Evolutionary conservation across 2,888 invertebrate species (phyloP).

Genomic region (Drosophila paucipuncta): DNA sequence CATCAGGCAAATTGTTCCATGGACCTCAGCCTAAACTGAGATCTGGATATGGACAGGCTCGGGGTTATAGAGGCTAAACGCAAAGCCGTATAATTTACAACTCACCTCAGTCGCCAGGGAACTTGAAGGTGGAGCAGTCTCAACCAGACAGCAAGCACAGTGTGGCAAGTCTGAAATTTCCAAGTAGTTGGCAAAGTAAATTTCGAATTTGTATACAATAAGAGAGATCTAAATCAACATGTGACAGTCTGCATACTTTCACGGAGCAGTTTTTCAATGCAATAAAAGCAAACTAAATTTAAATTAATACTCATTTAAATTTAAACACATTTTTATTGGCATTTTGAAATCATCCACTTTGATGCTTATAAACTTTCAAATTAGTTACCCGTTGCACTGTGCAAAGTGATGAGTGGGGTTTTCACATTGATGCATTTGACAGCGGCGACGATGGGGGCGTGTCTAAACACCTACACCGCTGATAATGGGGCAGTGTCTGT

Average conservation of each 20-base stretch:
- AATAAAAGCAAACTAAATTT: background rate
- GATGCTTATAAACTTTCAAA: background rate
- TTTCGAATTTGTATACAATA: background rate
- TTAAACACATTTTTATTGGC: background rate
- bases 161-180: constrained; percentile 5
- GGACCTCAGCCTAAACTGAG: background rate
- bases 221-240: too few relatives aligned
- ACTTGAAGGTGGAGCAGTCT: constrained; percentile 20
- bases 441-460: constrained; percentile 58
- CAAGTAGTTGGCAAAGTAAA: background rate
- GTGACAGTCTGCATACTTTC: too few relatives aligned
- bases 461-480: constrained; percentile 53
- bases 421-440: constrained; percentile 61
- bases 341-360: background rate
- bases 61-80: constrained; percentile 70
- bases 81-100: constrained; percentile 78
- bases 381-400: constrained; percentile 23
- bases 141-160: constrained; percentile 34
- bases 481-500: constrained; percentile 59
- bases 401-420: constrained; percentile 3
- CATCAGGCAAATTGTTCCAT: constrained; percentile 25
- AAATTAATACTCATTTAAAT: background rate
- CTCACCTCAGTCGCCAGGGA: constrained; percentile 48
- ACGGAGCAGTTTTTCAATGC: background rate
- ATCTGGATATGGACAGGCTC: constrained; percentile 38